These are phyloP conservation scores for Pollenia griseotomentosa DNA, from an alignment of 2,888 invertebrate genomes.

Conservation along the genomic window DNA sequence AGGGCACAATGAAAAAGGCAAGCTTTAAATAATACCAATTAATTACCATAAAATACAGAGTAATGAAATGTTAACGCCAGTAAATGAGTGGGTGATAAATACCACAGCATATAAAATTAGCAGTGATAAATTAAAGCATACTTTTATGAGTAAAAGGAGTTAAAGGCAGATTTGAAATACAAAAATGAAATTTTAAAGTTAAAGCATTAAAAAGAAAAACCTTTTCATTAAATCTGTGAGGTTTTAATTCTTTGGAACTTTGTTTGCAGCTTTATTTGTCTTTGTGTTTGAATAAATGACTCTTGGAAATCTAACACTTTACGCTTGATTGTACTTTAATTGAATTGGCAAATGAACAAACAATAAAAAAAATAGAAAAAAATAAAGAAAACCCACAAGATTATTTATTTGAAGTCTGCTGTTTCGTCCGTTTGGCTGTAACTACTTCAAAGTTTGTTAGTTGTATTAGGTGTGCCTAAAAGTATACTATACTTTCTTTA, in stretches of 20 bases:
- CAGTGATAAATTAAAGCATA: conserved; percentile 61
- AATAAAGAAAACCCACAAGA: not conserved
- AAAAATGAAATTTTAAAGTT: not conserved
- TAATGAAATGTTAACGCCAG: conserved; percentile 60
- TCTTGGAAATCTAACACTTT: conserved; percentile 80
- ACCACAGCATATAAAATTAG: conserved; percentile 52
- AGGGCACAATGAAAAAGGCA: conserved; percentile 20
- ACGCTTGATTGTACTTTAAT: conserved; percentile 79
- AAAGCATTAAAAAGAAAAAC: not conserved
- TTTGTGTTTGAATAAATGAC: conserved; percentile 78
- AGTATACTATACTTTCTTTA: conserved; percentile 52
- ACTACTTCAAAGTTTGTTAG: conserved; percentile 20
- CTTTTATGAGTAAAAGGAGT: not conserved
- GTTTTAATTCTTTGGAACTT: not conserved
- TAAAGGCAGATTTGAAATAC: not conserved
- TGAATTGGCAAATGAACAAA: conserved; percentile 67
- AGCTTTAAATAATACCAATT: conserved; percentile 69
- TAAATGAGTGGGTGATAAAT: conserved; percentile 57
- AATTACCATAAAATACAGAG: conserved; percentile 65
- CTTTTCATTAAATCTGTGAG: not conserved
- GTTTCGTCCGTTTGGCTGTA: not conserved
- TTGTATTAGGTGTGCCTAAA: conserved; percentile 52
- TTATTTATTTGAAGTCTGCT: not conserved
- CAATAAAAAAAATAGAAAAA: not conserved
- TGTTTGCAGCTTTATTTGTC: not conserved